These are phyloP conservation scores for Euleptes europaea DNA, from an alignment of 2,113 vertebrate genomes.

Conservation along the genomic window DNA sequence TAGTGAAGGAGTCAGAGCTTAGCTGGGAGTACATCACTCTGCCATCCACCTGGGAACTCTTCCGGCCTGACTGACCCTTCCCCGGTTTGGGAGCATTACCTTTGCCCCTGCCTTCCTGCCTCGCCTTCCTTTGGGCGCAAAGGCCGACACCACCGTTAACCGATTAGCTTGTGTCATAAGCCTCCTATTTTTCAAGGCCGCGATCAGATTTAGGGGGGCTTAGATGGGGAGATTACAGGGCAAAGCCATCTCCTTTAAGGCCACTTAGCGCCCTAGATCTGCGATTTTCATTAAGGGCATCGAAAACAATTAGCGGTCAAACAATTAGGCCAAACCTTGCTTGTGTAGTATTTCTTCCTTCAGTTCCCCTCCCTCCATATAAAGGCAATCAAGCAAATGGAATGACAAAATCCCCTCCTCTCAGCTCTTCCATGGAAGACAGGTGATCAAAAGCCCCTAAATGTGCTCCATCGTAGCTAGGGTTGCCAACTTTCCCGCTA, in stretches of 20 bases:
- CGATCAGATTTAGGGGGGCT: conserved; percentile 75
- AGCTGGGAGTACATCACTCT: too few species aligned
- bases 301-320: conserved; percentile 76
- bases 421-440: fast-evolving
- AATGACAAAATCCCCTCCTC: too few species aligned
- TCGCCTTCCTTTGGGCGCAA: background rate
- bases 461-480: background rate
- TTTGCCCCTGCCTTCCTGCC: background rate
- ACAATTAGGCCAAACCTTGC: conserved; percentile 61
- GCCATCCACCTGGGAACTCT: background rate
- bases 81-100: background rate
- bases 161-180: conserved; percentile 85
- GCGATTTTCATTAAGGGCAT: conserved; percentile 77
- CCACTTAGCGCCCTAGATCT: conserved; percentile 73
- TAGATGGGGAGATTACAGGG: conserved; percentile 74
- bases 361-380: conserved; percentile 9
- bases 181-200: conserved; percentile 80
- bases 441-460: background rate
- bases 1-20: too few species aligned
- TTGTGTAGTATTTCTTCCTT: background rate
- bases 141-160: conserved; percentile 16
- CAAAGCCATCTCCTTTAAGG: conserved; percentile 69
- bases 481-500: too few species aligned
- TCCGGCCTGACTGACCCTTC: background rate
- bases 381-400: background rate